Percentiles rank a stretch among this genome's conserved stretches.
These are phyloP conservation scores for Drosophila atripex DNA, from an alignment of 2,888 invertebrate species.

Conservation along the genomic window DNA sequence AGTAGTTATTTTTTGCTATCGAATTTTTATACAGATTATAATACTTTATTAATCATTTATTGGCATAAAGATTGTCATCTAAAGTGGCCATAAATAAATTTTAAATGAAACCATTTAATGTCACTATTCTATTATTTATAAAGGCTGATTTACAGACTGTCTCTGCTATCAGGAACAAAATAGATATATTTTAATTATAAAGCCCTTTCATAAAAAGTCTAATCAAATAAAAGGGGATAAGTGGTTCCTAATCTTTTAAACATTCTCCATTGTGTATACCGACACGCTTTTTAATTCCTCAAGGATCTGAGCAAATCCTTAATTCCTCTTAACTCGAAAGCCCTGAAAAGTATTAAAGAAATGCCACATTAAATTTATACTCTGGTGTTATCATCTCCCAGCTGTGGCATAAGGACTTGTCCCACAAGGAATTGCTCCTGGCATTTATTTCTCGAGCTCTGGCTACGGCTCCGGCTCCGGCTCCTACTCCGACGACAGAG, in stretches of 20 bases:
- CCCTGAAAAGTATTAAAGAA: conserved; percentile 14
- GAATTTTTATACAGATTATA: neutral
- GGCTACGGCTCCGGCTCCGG: neutral
- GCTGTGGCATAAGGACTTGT: conserved; percentile 24
- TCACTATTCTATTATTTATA: neutral
- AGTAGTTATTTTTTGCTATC: neutral
- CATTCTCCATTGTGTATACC: neutral
- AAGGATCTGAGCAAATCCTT: neutral
- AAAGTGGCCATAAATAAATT: neutral
- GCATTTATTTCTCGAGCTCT: conserved; percentile 12
- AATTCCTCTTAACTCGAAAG: neutral
- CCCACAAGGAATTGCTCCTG: conserved; percentile 19
- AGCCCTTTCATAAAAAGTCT: no score
- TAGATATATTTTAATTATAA: no score
- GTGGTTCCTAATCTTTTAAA: neutral
- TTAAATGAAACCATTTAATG: neutral
- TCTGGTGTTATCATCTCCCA: conserved; percentile 8
- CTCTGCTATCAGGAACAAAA: no score
- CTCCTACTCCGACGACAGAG: conserved; percentile 16
- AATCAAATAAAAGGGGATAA: neutral
- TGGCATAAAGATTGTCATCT: neutral
- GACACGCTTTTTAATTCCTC: neutral
- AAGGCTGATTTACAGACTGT: neutral
- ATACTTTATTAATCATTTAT: neutral
- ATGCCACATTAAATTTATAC: conserved; percentile 5